Base-by-base conservation (phyloP, 2,113 vertebrate species). In the Amia ocellicauda region DNA sequence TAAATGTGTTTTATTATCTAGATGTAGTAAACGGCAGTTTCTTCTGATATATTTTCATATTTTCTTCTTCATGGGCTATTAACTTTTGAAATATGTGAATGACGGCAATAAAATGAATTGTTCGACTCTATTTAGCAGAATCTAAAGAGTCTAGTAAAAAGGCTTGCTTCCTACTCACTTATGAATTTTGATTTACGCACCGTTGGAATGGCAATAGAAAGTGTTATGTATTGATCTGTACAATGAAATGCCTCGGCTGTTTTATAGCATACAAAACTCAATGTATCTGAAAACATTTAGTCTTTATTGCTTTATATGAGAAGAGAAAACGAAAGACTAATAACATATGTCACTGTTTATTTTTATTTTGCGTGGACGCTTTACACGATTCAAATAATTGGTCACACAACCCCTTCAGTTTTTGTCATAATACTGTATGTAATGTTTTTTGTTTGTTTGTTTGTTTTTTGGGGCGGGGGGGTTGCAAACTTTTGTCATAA, bases 91-190 rank as follows among this genome's bases (percentile, higher is more conserved):
- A 91, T 85, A 84, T 86, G 86, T 83, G 86, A 90, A 87, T 83
- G 87, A 85, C 89, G 86, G 72, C 77, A 82, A 86, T 78, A 78
- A 91, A 91, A 91, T 90, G 85, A 87, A 89, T 91, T 92, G 81
- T 84, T 91, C 86, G 86, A 90, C 80, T 86, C 87, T 92, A 88
- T 92, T 90, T 91, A 89, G 90, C 87, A 83, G 80, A 74, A 82
- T 78, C 59, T 75, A 56, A 78, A 75, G 73, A 84, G 74, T 69
- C n/a, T 43, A 64, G 62, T 63, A 70, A 72, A 78, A 79, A 73
- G 64, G 60, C 49, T 70, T 64, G 40, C 60, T 78, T 83, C 78
- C 11, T 81, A 74, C 79, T 66, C 72, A 77, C 74, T 81, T 76
- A 62, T 74, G 68, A 70, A 40, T 75, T 86, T 75, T 78, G 73